Percentiles rank a stretch among this genome's conserved stretches.
Evolutionary conservation across 2,888 invertebrate genomes (phyloP).

Genomic region (Lasius platythorax): DNA sequence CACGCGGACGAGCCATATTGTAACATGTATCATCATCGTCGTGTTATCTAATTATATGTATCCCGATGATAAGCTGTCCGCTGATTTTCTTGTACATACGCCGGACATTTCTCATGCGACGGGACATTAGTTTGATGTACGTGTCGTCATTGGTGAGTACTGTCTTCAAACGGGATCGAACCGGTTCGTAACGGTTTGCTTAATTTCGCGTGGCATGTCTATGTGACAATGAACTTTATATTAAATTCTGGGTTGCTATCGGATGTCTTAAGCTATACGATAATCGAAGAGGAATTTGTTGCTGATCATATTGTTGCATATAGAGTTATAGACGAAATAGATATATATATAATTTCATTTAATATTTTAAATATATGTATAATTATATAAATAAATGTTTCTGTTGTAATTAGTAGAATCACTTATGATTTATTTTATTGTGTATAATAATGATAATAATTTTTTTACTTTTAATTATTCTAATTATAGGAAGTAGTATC

Average conservation of each 20-base stretch:
- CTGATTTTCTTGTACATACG: not conserved
- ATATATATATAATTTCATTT: not conserved
- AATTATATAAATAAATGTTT: not conserved
- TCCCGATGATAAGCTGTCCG: not conserved
- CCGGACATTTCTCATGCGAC: not conserved
- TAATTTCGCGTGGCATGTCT: constrained; percentile 33
- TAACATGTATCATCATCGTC: constrained; percentile 13
- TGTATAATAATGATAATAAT: not conserved
- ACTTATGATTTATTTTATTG: not conserved
- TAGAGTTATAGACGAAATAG: not conserved
- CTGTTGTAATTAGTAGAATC: not conserved
- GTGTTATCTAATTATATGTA: constrained; percentile 22
- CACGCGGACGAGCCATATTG: not conserved
- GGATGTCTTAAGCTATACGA: constrained; percentile 11
- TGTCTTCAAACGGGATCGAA: constrained; percentile 41
- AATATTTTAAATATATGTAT: not conserved
- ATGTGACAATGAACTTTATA: constrained; percentile 35
- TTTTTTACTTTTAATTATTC: constrained; percentile 6
- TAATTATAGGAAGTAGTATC: constrained; percentile 31
- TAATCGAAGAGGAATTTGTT: constrained; percentile 4
- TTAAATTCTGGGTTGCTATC: constrained; percentile 9
- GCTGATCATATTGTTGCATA: not conserved
- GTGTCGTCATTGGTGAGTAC: constrained; percentile 11
- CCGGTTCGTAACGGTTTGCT: constrained; percentile 38
- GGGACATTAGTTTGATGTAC: constrained; percentile 12